Percentiles rank a stretch among this genome's conserved stretches.
phyloP scores from a whole-genome alignment of 2,797 vertebrate genomes.

The Cyprinodon diabolis region DNA sequence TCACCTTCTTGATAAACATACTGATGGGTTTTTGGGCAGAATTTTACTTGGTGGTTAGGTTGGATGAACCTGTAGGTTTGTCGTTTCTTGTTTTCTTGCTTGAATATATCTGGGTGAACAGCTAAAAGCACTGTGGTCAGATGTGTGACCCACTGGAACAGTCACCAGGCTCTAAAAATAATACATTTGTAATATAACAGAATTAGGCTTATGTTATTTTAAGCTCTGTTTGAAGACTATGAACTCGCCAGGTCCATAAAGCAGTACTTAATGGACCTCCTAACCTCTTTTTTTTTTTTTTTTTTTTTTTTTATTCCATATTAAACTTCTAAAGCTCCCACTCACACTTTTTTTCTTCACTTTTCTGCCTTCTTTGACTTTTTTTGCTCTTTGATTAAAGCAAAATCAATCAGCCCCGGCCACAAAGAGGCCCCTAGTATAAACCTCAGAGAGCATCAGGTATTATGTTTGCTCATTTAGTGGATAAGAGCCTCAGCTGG shows the following conservation, averaged over 20 bases:
- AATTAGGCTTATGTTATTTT: background rate
- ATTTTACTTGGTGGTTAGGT: too few relatives aligned
- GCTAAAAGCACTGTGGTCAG: background rate
- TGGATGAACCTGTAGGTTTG: too few relatives aligned
- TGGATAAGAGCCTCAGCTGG: slow-evolving; percentile 1
- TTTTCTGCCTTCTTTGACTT: background rate
- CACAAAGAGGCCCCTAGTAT: background rate
- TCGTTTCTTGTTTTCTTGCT: background rate
- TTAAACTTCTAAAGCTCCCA: background rate
- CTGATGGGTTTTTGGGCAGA: too few relatives aligned
- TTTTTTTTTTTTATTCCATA: background rate
- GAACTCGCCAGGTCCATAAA: too few relatives aligned
- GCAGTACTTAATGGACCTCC: background rate
- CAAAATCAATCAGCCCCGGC: background rate
- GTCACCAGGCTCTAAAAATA: background rate
- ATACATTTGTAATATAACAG: background rate
- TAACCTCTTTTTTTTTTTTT: background rate
- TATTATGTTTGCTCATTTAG: slow-evolving; percentile 3
- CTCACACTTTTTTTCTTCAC: background rate
- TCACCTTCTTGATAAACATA: too few relatives aligned
- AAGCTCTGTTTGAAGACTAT: background rate
- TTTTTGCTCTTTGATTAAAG: background rate
- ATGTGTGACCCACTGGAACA: background rate
- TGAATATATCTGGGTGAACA: background rate
- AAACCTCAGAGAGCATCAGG: background rate